A percentile compares a stretch with the other conserved stretches of the same genome.
Conservation (phyloP, 1,140 invertebrate genomes). For the Neoseiulus cucumeris region DNA sequence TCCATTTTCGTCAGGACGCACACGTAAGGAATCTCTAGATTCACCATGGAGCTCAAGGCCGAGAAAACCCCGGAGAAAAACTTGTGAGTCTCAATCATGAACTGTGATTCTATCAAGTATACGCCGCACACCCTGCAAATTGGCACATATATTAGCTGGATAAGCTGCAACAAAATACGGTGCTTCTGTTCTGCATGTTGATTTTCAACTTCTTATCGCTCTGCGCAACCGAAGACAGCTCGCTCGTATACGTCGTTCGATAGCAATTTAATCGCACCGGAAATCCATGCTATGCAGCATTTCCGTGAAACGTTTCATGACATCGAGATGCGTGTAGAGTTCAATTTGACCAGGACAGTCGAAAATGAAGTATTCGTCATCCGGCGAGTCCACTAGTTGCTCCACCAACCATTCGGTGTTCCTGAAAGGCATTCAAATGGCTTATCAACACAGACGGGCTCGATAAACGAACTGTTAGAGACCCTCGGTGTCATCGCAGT, state of each 20-base stretch:
- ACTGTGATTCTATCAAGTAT: constrained; percentile 86
- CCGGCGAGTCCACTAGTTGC: constrained; percentile 46
- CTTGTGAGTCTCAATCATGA: constrained; percentile 85
- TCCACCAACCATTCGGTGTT: constrained; percentile 59
- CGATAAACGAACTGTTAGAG: not conserved
- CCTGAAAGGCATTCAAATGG: not conserved
- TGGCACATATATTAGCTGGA: no score
- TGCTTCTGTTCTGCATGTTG: no score
- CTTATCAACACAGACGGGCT: not conserved
- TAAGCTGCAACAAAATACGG: no score
- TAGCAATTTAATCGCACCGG: no score
- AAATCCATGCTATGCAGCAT: constrained; percentile 39
- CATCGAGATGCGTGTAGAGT: constrained; percentile 82
- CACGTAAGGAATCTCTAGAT: constrained; percentile 77
- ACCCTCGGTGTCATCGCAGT: not conserved
- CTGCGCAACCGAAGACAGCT: no score
- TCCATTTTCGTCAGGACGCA: constrained; percentile 93
- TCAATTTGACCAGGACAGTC: constrained; percentile 99
- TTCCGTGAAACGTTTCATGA: constrained; percentile 60
- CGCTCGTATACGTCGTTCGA: no score
- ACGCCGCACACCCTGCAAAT: constrained; percentile 51
- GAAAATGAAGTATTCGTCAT: constrained; percentile 85
- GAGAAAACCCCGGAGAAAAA: constrained; percentile 85
- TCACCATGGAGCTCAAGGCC: constrained; percentile 86
- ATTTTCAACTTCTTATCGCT: no score